Base-by-base conservation (phyloP, 2,113 vertebrate genomes). In the Anarrhichthys ocellatus region DNA sequence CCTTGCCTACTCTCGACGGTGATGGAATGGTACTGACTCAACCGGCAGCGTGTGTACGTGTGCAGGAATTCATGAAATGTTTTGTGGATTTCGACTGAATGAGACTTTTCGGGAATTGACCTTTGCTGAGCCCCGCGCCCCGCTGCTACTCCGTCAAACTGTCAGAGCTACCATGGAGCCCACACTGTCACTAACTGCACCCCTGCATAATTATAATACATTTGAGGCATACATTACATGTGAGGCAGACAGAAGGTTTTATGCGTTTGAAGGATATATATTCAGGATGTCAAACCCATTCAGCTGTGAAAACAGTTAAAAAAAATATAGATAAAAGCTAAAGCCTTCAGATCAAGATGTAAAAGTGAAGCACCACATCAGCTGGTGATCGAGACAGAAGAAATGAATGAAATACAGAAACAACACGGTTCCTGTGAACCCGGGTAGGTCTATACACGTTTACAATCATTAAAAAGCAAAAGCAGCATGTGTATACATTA, bases 21-120 rank as follows among this genome's bases (percentile, higher is more conserved):
- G 77, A 80, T 71, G 58, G 74, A 82, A 68, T n/a, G n/a, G 56
- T 6, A 24, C 6, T 48, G 48, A 66, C 58, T 24, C n/a, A 73
- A 40, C 9, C 17, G 63, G 20, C 34, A 56, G 56, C 29, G 42
- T 76, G 75, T 58, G 0, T 36, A n/a, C 24, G 20, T 63, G 22
- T 24, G 61, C 13, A 29, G 17, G 61, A 17, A 34, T 62, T 9
- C 15, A 34, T 50, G 54, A 11, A 64, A 68, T 44, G 66, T 81
- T 82, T 34, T 73, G 68, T 65, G 63, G 42, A 76, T 20, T 9
- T 72, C 2, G 0, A 24, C 36, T 67, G 17, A 82, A 84, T 76
- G 62, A 80, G 61, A 59, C 29, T 70, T 83, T 34, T n/a, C 32
- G 32, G 8, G 36, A 82, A 67, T 73, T 9, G 8, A 54, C 50